A percentile compares a stretch with the other conserved stretches of the same genome.
These are phyloP conservation scores for Clarias pachynema DNA, from an alignment of 2,797 vertebrate species.

Conservation along the genomic window DNA sequence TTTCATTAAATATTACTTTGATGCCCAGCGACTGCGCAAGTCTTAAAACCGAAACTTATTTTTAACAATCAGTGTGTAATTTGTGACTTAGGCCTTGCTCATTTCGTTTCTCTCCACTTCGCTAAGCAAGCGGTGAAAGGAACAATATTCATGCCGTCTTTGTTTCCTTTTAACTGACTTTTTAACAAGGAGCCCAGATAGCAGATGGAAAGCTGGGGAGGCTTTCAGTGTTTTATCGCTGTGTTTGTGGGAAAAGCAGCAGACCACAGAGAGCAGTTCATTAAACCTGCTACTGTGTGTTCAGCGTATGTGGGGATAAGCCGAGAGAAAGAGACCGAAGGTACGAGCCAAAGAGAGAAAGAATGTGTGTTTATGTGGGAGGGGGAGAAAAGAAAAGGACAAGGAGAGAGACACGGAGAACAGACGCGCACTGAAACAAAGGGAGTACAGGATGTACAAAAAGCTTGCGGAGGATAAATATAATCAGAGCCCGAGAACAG, in stretches of 20 bases:
- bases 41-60: constrained; percentile 8
- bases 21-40: constrained; percentile 23
- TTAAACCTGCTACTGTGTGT: constrained; percentile 65
- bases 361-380: not conserved
- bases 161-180: constrained; percentile 78
- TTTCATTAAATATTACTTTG: constrained; percentile 40
- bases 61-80: constrained; percentile 31
- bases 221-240: constrained; percentile 47
- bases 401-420: not conserved
- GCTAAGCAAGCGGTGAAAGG: constrained; percentile 36
- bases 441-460: constrained; percentile 7
- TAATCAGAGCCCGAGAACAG: constrained; percentile 21
- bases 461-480: constrained; percentile 22
- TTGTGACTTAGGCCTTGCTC: constrained; percentile 38
- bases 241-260: constrained; percentile 49
- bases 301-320: constrained; percentile 45
- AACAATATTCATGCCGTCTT: constrained; percentile 53
- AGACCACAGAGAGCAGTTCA: constrained; percentile 66
- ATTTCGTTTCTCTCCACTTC: constrained; percentile 42
- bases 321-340: not conserved
- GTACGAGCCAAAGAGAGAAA: not conserved
- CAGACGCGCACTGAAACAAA: constrained; percentile 11
- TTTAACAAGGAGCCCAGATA: constrained; percentile 74
- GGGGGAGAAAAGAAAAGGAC: not conserved
- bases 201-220: constrained; percentile 44